Base-by-base conservation (phyloP, 1,140 invertebrate species). In the Hirudo medicinalis region DNA sequence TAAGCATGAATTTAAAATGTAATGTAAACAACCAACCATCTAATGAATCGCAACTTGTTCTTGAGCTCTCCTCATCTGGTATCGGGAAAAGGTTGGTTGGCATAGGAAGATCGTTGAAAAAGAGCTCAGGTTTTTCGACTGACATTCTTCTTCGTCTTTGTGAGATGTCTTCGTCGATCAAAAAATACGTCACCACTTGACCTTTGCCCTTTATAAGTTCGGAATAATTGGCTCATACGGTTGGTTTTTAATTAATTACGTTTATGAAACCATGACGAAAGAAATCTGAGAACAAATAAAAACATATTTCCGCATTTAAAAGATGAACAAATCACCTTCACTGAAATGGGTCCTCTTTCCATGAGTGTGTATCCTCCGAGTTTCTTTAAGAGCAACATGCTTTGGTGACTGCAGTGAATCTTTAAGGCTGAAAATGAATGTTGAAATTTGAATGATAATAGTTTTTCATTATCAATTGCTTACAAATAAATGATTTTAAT, bases 101-200 rank as follows among this genome's bases (percentile, higher is more conserved):
- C 13, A n/a, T 54, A 49, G 43, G 32, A 29, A 53, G 15, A 2
- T 43, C 69, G 19, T 25, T 19, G 32, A 15, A 25, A 25, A 70
- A 70, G 40, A 70, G 69, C 25, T 70, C 69, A 15, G 69, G 69
- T 54, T 70, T 70, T 13, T 70, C 69, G 53, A 70, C 27, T 25
- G 69, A 70, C 69, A 67, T 67, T 25, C 71, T 57, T 29, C 63
- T 57, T 5, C n/a, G 29, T 57, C 72, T 40, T 29, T 72, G 68
- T 22, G 72, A 54, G 19, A 69, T 53, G 71, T 91, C 88, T 78
- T 92, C 90, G 0, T 89, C 90, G 15, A 87, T 79, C 36, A 96
- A 78, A 90, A 91, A 96, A 80, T 89, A 94, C 0, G 92, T 94
- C 63, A 88, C 78, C 76, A 90, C 87, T 40, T 91, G 87, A 43